Conservation (phyloP, 2,113 vertebrate genomes). For the Mustela lutreola region DNA sequence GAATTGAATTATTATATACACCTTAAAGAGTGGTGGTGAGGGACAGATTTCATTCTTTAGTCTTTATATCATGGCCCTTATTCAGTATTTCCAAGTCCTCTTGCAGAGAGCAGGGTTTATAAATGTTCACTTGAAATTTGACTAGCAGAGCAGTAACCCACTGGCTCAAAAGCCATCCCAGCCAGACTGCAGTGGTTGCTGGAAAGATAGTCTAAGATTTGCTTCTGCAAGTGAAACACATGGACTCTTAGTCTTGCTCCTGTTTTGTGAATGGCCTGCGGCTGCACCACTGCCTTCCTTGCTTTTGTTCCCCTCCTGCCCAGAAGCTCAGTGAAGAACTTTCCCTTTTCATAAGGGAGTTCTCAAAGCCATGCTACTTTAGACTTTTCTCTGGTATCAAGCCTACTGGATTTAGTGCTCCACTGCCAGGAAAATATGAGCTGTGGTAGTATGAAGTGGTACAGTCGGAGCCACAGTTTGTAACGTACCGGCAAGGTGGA, state of each 20-base stretch:
- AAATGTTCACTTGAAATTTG: conserved; percentile 22
- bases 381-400: not conserved
- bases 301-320: not conserved
- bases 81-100: not conserved
- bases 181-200: not conserved
- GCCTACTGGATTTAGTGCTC: not conserved
- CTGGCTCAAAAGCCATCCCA: not conserved
- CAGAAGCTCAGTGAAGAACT: not conserved
- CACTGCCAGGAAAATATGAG: not conserved
- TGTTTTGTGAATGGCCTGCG: not conserved
- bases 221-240: not conserved
- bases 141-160: not conserved
- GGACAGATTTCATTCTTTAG: not conserved
- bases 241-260: not conserved
- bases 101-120: not conserved
- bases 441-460: not conserved
- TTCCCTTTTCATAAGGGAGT: not conserved
- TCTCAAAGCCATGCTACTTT: not conserved
- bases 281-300: not conserved
- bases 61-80: not conserved
- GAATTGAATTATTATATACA: not conserved
- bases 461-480: not conserved
- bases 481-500: not conserved
- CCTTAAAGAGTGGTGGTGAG: not conserved
- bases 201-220: not conserved